A percentile compares a stretch with the other conserved stretches of the same genome.
Conservation (phyloP, 1,140 invertebrate species). For the Phortica variegata region DNA sequence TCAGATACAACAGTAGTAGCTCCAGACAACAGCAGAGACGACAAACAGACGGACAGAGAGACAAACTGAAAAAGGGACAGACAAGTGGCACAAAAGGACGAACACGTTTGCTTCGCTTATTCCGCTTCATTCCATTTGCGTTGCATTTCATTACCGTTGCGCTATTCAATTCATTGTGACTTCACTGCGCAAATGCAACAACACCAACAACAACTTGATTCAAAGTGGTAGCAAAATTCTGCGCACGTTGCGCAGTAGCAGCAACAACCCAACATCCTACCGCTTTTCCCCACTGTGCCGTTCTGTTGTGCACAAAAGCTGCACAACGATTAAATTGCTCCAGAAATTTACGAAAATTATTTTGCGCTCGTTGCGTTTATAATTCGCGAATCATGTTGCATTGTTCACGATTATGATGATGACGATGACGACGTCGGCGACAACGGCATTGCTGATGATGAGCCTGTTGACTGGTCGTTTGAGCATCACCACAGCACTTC, state of each 20-base stretch:
- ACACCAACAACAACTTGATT: conserved; percentile 17
- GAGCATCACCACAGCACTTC: neutral
- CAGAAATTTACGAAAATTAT: conserved; percentile 47
- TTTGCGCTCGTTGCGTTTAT: conserved; percentile 30
- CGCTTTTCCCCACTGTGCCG: neutral
- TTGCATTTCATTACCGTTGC: too few species aligned
- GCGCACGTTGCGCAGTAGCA: conserved; percentile 10
- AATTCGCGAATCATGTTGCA: conserved; percentile 55
- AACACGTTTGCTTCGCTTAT: conserved; percentile 41
- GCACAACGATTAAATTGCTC: conserved; percentile 47
- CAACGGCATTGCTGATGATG: conserved; percentile 25
- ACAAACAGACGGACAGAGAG: conserved; percentile 10
- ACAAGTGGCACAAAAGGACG: conserved; percentile 51
- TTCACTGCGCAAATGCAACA: conserved; percentile 37
- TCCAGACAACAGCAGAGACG: conserved; percentile 6
- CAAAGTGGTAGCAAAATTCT: neutral
- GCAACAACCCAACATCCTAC: conserved; percentile 45
- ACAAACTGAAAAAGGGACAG: too few species aligned
- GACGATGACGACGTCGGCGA: too few species aligned
- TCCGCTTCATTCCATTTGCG: too few species aligned
- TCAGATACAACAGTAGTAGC: conserved; percentile 4
- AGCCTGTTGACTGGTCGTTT: conserved; percentile 1
- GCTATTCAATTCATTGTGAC: too few species aligned
- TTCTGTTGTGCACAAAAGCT: conserved; percentile 3
- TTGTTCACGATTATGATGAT: conserved; percentile 26